phyloP scores from a whole-genome alignment of 2,113 vertebrate species.

The Melanotaenia duboulayi region DNA sequence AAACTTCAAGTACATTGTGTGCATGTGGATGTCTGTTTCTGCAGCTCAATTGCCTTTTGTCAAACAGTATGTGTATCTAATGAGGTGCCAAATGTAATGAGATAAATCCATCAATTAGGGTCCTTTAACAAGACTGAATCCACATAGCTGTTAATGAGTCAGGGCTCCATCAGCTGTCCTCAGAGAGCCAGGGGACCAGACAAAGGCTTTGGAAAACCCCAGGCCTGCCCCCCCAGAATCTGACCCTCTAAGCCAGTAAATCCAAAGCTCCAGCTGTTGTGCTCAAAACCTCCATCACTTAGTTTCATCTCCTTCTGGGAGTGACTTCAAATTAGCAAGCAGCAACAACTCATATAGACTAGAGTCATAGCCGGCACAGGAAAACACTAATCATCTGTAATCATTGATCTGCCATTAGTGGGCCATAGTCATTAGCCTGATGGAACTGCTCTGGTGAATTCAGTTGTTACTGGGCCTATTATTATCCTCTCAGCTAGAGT shows the following conservation, averaged over 20 bases:
- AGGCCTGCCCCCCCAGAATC: conserved; percentile 56
- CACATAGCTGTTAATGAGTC: conserved; percentile 78
- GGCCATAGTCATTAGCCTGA: conserved; percentile 57
- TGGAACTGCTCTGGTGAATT: conserved; percentile 44
- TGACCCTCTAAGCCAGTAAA: conserved; percentile 60
- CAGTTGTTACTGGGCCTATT: conserved; percentile 18
- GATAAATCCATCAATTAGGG: conserved; percentile 80
- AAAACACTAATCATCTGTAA: conserved; percentile 64
- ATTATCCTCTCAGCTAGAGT: conserved; percentile 35
- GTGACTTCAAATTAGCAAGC: conserved; percentile 53
- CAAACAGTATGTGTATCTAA: conserved; percentile 58
- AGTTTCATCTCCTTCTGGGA: conserved; percentile 47
- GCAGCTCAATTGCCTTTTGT: conserved; percentile 32
- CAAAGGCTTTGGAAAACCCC: conserved; percentile 44
- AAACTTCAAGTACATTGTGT: conserved; percentile 11
- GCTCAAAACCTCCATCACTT: conserved; percentile 47
- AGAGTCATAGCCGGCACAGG: conserved; percentile 45
- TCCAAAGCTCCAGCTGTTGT: conserved; percentile 69
- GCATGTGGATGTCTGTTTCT: conserved; percentile 12
- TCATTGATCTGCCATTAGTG: conserved; percentile 56
- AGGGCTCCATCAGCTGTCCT: conserved; percentile 65
- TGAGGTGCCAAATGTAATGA: conserved; percentile 76
- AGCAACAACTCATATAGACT: conserved; percentile 33
- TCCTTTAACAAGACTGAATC: conserved; percentile 78
- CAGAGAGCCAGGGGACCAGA: conserved; percentile 56